Conservation (phyloP, 2,888 invertebrate genomes). For the Phasia obesa region DNA sequence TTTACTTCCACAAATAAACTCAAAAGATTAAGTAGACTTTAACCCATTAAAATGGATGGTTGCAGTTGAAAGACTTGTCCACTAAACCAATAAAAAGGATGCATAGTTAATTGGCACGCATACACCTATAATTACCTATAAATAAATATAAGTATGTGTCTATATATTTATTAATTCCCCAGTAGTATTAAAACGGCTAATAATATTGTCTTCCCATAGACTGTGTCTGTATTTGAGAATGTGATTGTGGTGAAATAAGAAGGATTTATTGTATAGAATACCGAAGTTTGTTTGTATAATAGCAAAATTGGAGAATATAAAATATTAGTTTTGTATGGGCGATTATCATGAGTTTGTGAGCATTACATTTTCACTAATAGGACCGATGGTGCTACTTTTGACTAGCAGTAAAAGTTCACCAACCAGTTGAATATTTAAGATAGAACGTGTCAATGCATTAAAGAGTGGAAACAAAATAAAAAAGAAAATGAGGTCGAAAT, state of each 20-base stretch:
- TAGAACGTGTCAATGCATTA: too few species aligned
- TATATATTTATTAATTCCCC: constrained; percentile 34
- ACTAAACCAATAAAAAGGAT: not conserved
- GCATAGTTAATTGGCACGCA: not conserved
- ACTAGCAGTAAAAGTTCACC: too few species aligned
- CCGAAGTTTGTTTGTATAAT: too few species aligned
- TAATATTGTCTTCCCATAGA: not conserved
- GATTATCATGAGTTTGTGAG: too few species aligned
- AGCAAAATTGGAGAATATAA: too few species aligned
- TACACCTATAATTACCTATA: not conserved
- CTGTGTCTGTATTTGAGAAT: constrained; percentile 5
- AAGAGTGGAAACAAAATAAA: too few species aligned
- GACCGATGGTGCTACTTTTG: too few species aligned
- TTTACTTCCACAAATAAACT: constrained; percentile 3
- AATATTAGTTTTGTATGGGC: too few species aligned
- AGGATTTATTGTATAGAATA: constrained; percentile 1
- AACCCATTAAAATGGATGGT: constrained; percentile 17
- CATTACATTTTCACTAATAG: too few species aligned
- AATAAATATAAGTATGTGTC: not conserved
- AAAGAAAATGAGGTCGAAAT: too few species aligned
- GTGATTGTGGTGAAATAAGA: constrained; percentile 17
- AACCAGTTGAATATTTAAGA: too few species aligned
- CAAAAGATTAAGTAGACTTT: constrained; percentile 15
- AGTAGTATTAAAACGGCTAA: constrained; percentile 13
- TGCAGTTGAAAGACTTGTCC: not conserved